phyloP scores from a whole-genome alignment of 2,888 invertebrate species.

The Aleiodes alternator region DNA sequence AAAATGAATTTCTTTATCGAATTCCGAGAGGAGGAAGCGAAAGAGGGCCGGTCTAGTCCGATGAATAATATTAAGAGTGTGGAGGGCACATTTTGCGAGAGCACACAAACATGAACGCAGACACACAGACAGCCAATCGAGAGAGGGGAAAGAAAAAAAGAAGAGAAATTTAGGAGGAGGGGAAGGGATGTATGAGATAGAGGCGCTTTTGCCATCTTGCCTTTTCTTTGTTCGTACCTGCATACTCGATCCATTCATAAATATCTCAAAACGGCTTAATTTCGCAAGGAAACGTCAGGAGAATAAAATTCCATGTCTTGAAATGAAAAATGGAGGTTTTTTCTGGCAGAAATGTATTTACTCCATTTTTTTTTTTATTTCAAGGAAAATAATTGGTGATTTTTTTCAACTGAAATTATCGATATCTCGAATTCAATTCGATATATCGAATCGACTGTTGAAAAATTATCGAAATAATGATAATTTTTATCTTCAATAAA shows the following conservation, averaged over 20 bases:
- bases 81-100: constrained; percentile 28
- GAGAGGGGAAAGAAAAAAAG: neutral
- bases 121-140: constrained; percentile 8
- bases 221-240: constrained; percentile 52
- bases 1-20: constrained; percentile 38
- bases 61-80: constrained; percentile 28
- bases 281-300: constrained; percentile 68
- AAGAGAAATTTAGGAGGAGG: neutral
- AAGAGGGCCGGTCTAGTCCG: neutral
- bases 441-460: too few relatives aligned
- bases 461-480: too few relatives aligned
- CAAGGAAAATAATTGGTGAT: constrained; percentile 22
- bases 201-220: constrained; percentile 33
- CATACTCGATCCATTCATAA: constrained; percentile 72
- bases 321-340: constrained; percentile 71
- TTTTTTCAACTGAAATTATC: too few relatives aligned
- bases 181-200: neutral
- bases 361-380: constrained; percentile 47
- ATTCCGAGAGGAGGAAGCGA: neutral
- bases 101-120: neutral
- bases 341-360: constrained; percentile 12
- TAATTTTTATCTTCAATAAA: too few relatives aligned
- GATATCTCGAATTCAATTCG: too few relatives aligned
- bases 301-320: constrained; percentile 70
- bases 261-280: constrained; percentile 76